Base-by-base conservation (phyloP, 1,140 invertebrate genomes). In the Chlorops oryzae region DNA sequence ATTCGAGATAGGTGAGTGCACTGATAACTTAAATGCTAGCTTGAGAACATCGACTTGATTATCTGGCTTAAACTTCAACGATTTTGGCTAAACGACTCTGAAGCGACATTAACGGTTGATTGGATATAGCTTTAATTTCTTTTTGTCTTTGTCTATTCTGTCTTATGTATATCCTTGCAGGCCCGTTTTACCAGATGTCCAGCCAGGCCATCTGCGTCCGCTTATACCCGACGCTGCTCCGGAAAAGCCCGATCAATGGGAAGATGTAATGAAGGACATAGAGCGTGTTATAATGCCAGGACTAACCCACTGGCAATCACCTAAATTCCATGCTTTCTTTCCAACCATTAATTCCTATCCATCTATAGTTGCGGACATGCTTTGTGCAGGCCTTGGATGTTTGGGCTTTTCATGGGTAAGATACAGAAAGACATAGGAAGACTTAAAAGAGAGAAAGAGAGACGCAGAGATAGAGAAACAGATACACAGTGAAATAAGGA, bases 281-380 rank as follows among this genome's bases (percentile, higher is more conserved):
- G 92, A 96, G 72, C 75, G 84, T 34, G 86, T 96, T n/a, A 91
- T 97, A 41, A 96, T 97, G 93, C 93, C 93, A 5, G 94, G 94
- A 2, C 85, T 96, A 13, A 98, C 95, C 3, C 93, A 98, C 64
- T 99, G 96, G 96, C 93, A 98, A 64, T 93, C 90, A 55, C 96
- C 96, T 4, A 84, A 91, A 63, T 99, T 99, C 75, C 92, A 96
- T 73, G 95, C 96, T 2, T 99, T 98, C 74, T 99, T 94, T 75
- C 93, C 96, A 0, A 96, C 95, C 0, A 93, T 86, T 7, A 93
- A 94, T 74, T 96, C 92, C 0, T 98, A 97, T 72, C 88, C 96
- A 1, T 83, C 91, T 2, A 84, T 90, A 58, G 68, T 72, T 22
- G 69, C 68, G 0, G 96, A 99, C 62, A 98, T 99, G 81, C 74